Conservation (phyloP, 2,888 invertebrate genomes). For the Cryptus armator region DNA sequence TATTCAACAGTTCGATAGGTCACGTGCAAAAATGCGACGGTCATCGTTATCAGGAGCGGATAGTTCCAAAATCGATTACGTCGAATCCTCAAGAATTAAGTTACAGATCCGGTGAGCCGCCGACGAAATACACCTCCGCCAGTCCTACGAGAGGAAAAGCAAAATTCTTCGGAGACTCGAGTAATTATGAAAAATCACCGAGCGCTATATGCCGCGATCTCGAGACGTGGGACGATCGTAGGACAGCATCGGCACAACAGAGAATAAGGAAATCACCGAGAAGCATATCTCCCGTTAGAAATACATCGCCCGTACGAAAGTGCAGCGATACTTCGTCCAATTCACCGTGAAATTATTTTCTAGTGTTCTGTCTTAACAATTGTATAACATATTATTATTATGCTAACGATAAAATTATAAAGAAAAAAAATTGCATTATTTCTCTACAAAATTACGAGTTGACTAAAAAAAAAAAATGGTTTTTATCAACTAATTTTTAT, state of each 20-base stretch:
- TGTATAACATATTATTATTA: conserved; percentile 38
- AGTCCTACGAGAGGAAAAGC: conserved; percentile 52
- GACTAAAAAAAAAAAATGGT: too few species aligned
- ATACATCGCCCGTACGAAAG: conserved; percentile 65
- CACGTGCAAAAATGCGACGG: conserved; percentile 72
- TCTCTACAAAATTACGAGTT: background rate
- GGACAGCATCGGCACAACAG: conserved; percentile 13
- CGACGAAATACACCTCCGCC: conserved; percentile 26
- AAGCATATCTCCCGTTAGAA: conserved; percentile 47
- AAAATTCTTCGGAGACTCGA: conserved; percentile 14
- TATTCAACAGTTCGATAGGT: conserved; percentile 74
- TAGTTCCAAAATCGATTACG: conserved; percentile 68
- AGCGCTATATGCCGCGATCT: conserved; percentile 39
- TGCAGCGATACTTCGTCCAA: conserved; percentile 71
- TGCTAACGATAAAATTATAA: background rate
- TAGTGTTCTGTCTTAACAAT: background rate
- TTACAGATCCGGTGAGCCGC: conserved; percentile 52
- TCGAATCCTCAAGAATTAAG: conserved; percentile 70
- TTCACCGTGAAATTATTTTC: conserved; percentile 44
- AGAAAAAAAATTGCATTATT: background rate
- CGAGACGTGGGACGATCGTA: conserved; percentile 52
- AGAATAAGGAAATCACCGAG: conserved; percentile 53
- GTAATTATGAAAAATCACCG: conserved; percentile 7
- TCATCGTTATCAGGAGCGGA: conserved; percentile 71
- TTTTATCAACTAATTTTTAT: too few species aligned